Base-by-base conservation (phyloP, 2,113 vertebrate genomes). In the Lophochroa leadbeateri region DNA sequence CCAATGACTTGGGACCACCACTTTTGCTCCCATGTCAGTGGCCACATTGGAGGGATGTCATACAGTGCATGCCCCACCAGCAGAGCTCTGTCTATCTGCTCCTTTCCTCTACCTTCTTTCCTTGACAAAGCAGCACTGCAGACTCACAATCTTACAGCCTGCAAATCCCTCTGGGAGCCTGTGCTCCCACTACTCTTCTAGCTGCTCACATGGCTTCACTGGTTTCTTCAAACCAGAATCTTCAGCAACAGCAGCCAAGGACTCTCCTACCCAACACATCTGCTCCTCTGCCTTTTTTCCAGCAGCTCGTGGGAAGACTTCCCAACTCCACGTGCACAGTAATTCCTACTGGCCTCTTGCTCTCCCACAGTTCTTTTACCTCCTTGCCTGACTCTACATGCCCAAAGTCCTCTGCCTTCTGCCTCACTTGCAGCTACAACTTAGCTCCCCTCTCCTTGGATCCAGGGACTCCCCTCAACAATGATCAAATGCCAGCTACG, bases 1-100 rank as follows among this genome's bases (percentile, higher is more conserved):
- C 58, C 15, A 2, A 2, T 19, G 43, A 10, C 33, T 4, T 31
- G 44, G 46, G 61, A 53, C 14, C 3, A 0, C 18, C 12, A 1
- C 25, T 43, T 55, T 20, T 65, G 33, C 43, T 88, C 37, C 71
- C 33, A 5, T 16, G 49, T 25, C 67, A 33, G 41, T 15, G 55
- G 55, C 29, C 19, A 5, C 7, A 5, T 4, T 57, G 75, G 53
- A 85, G 20, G 17, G 41, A 82, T 46, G 82, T 39, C 60, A 4
- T 9, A 5, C 0, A 1, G 35, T 25, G 19, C 53, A 61, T 11
- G 24, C 52, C n/a, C 23, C 74, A 55, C 27, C 47, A 60, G 31
- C 9, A 74, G 28, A 77, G 64, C 47, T 50, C 15, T 2, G 44
- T 29, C 53, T 37, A 41, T 47, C 37, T 1, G 3, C 50, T 78